Base-by-base conservation (phyloP, 1,140 invertebrate species). In the Drosophila quadrilineata region DNA sequence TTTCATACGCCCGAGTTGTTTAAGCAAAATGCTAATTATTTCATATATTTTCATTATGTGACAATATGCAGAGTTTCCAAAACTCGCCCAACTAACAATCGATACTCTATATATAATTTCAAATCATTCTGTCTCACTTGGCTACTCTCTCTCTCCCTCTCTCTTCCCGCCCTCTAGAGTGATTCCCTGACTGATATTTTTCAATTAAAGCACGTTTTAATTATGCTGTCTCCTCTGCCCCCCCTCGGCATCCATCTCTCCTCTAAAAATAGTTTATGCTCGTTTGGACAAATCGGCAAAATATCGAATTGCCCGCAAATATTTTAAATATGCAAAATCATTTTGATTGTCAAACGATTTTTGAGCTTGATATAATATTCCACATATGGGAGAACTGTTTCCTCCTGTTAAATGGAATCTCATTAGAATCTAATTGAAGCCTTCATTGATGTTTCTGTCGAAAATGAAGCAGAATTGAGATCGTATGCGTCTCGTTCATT, bases 21-120 rank as follows among this genome's bases (percentile, higher is more conserved):
- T 65, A 49, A 53, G 69, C 76, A 68, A 75, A 82, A 82, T 82
- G 76, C 71, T 82, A 82, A 82, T 82, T 82, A 82, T 72, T 82
- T 72, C 69, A 43, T 75, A n/a, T n/a, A 69, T 75, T 69, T 82
- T 75, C 76, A 72, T 82, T 63, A 72, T 82, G 68, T 75, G 68
- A 68, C 75, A 82, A 82, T 72, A 82, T 75, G 68, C 53, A 58
- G 12, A 12, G 2, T 19, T 9, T 36, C 8, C 21, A 33, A 12
- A n/a, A n/a, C n/a, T 10, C 29, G 5, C 31, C 6, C 12, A 53
- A 24, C 16, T 6, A 41, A 36, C 24, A 22, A 6, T 14, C 40
- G 12, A n/a, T 21, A 22, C 9, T 45, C 28, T 41, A 60, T 57
- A 66, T 73, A 60, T 73, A n/a, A n/a, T n/a, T n/a, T 77, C 59